Evolutionary conservation across 1,140 invertebrate species (phyloP).

Genomic region (Psix sp.): DNA sequence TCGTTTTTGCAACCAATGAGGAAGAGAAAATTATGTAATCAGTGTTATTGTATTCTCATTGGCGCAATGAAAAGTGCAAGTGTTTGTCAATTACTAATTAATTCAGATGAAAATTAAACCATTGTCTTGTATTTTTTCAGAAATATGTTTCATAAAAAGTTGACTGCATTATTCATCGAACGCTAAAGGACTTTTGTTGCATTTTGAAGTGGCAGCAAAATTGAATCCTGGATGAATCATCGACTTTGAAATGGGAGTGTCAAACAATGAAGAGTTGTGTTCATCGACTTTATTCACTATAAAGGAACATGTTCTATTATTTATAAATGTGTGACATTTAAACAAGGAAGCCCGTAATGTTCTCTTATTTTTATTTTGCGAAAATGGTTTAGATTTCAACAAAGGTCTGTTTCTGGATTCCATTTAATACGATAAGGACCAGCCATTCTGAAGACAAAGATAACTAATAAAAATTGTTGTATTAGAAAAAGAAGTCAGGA

Average conservation of each 20-base stretch:
- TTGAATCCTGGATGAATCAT: background rate
- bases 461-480: too few species aligned
- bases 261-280: background rate
- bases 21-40: too few species aligned
- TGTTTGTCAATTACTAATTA: constrained; percentile 5
- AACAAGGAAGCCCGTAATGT: too few species aligned
- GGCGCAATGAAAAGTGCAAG: constrained; percentile 35
- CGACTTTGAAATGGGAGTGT: background rate
- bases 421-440: background rate
- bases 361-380: too few species aligned
- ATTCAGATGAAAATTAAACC: constrained; percentile 14
- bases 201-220: too few species aligned
- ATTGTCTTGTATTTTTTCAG: too few species aligned
- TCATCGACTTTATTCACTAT: background rate
- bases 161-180: too few species aligned
- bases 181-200: too few species aligned
- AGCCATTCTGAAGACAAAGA: background rate
- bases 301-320: background rate
- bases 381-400: background rate
- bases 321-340: too few species aligned
- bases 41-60: constrained; percentile 39
- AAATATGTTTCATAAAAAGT: too few species aligned
- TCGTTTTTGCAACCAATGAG: constrained; percentile 62
- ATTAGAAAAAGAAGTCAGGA: too few species aligned
- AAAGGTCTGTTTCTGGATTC: too few species aligned